Percentiles rank a stretch among this genome's conserved stretches.
phyloP scores from a whole-genome alignment of 2,888 invertebrate genomes.

The Acutogordius australiensis region DNA sequence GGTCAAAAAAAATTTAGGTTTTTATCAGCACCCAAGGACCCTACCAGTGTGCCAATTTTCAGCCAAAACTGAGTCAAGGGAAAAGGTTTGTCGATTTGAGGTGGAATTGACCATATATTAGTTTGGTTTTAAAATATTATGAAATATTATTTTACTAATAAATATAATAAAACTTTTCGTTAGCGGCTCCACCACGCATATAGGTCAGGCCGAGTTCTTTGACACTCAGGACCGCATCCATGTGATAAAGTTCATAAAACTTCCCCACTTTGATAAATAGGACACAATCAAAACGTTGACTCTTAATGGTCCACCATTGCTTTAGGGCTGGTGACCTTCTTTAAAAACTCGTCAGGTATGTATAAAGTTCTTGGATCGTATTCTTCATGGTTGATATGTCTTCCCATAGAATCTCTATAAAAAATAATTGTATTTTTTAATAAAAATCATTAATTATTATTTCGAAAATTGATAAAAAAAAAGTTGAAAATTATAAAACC shows the following conservation, averaged over 20 bases:
- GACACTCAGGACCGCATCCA: constrained; percentile 77
- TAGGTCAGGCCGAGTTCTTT: constrained; percentile 61
- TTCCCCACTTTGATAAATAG: constrained; percentile 96
- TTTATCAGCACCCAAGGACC: no score
- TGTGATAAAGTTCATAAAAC: constrained; percentile 91
- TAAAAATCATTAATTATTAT: not conserved
- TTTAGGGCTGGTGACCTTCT: constrained; percentile 41
- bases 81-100: no score
- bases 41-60: no score
- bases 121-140: no score
- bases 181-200: constrained; percentile 44
- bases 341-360: constrained; percentile 50
- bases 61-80: no score
- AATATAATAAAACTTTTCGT: no score
- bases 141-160: no score
- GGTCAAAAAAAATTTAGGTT: no score
- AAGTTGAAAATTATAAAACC: no score
- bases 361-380: constrained; percentile 60
- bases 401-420: constrained; percentile 36
- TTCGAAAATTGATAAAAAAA: not conserved
- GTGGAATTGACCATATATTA: no score
- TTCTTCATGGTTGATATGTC: constrained; percentile 41
- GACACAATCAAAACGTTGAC: constrained; percentile 54
- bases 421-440: not conserved
- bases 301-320: constrained; percentile 92